Percentiles rank a stretch among this genome's conserved stretches.
phyloP scores from a whole-genome alignment of 2,888 invertebrate species.

The Baccha elongata region DNA sequence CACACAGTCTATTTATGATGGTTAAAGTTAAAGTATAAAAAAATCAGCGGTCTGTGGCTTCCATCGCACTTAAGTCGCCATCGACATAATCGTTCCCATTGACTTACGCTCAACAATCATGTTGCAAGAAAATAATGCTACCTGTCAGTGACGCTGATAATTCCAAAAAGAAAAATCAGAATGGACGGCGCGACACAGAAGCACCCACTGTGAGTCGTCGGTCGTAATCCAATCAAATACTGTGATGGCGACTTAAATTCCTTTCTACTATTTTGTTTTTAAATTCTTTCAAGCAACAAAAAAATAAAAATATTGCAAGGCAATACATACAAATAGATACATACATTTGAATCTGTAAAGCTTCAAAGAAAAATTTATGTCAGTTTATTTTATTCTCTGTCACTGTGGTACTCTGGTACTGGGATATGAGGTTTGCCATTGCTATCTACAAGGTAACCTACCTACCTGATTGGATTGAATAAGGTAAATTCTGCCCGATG shows the following conservation, averaged over 20 bases:
- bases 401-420: slow-evolving; percentile 5
- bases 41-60: neutral
- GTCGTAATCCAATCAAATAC: slow-evolving; percentile 65
- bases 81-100: slow-evolving; percentile 12
- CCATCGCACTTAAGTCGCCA: slow-evolving; percentile 25
- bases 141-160: slow-evolving; percentile 65
- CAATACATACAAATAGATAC: neutral
- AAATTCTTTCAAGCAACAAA: neutral
- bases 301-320: slow-evolving; percentile 6
- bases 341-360: slow-evolving; percentile 40
- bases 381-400: slow-evolving; percentile 1
- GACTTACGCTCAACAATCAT: slow-evolving; percentile 36
- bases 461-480: neutral
- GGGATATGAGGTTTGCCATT: neutral
- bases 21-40: no score
- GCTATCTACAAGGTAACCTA: no score
- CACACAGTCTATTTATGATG: no score
- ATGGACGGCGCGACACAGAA: slow-evolving; percentile 66
- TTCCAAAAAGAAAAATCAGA: slow-evolving; percentile 22
- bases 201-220: slow-evolving; percentile 52
- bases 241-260: slow-evolving; percentile 53
- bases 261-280: slow-evolving; percentile 40
- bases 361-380: slow-evolving; percentile 47
- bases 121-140: slow-evolving; percentile 56
- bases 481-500: slow-evolving; percentile 57